Base-by-base conservation (phyloP, 2,797 vertebrate species). In the Sylvia borin region DNA sequence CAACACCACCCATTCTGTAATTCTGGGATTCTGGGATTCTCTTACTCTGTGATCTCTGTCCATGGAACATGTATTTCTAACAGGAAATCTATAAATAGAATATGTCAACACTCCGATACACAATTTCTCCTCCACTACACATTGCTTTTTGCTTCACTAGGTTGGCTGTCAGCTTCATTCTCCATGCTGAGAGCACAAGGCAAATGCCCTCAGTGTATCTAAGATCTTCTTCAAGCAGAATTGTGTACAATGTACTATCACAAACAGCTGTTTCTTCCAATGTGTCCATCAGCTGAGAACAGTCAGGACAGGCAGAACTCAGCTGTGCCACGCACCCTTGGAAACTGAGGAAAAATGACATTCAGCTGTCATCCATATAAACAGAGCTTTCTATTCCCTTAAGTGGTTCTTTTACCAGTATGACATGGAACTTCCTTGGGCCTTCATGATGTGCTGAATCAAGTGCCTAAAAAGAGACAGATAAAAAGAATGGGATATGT, bases 91-190 rank as follows among this genome's bases (percentile, higher is more conserved):
- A 94, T 72, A 90, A 88, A 88, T 85, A 94, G 82, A 86, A 29
- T 29, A 64, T 47, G 43, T 72, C 65, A 70, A 78, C 45, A 66
- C 65, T 79, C 61, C 6, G 4, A 60, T 92, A 70, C 40, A 72
- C 75, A 88, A 78, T 92, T 94, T 95, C 73, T 94, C 73, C 85
- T 95, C 19, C 73, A 57, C 43, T 92, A 57, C 77, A 60, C 85
- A 84, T 75, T 87, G 34, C 5, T 73, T 87, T 92, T 78, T 90
- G 80, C 90, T 94, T 94, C 73, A 85, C 51, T 82, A 32, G 45
- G 10, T 55, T 89, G 80, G 62, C 51, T 81, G 78, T 90, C 73
- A 88, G 62, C 57, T 91, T 77, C 64, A 81, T 88, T 88, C 62
- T 48, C 54, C 51, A 40, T n/a, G 58, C 40, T 60, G 76, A 88